Conservation (phyloP, 2,888 invertebrate species). For the Mimas tiliae region DNA sequence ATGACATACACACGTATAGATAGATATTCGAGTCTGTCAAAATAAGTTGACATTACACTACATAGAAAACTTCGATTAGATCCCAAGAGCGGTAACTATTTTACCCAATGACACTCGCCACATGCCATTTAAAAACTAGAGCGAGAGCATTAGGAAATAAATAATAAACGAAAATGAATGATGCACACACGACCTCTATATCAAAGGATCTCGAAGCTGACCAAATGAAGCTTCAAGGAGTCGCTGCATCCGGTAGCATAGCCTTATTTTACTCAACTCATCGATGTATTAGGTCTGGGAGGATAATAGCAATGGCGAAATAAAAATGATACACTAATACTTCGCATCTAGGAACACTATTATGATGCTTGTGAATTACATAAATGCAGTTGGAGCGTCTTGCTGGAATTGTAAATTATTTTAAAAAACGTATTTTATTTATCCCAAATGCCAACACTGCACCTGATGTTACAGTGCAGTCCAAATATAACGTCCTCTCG, state of each 20-base stretch:
- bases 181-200: background rate
- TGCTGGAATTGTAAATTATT: no score
- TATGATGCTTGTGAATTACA: no score
- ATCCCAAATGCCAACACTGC: no score
- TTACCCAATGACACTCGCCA: background rate
- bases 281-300: background rate
- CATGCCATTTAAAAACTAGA: background rate
- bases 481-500: no score
- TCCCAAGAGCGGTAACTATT: background rate
- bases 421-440: no score
- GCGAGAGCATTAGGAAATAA: background rate
- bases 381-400: no score
- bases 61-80: no score
- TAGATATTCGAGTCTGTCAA: no score
- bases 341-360: background rate
- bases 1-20: no score
- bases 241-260: background rate
- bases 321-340: background rate
- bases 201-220: background rate
- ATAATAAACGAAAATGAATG: background rate
- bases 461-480: no score
- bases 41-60: no score
- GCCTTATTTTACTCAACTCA: background rate
- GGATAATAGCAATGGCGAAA: background rate
- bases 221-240: background rate